These are phyloP conservation scores for Gila robusta DNA, from an alignment of 2,797 vertebrate species.

Conservation along the genomic window DNA sequence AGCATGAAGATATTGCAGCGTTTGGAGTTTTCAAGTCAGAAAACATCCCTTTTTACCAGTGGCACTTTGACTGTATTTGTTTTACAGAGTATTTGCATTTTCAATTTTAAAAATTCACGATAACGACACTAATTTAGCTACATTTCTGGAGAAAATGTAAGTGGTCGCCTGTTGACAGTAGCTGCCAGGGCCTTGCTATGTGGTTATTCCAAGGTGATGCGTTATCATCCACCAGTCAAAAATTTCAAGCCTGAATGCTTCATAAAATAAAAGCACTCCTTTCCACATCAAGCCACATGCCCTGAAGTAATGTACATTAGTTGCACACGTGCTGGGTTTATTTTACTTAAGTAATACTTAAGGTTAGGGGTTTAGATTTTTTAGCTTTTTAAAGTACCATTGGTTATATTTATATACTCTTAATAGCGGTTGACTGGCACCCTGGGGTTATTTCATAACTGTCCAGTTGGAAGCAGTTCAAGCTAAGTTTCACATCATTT, in stretches of 20 bases:
- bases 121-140: not conserved
- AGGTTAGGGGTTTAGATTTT: not conserved
- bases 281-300: not conserved
- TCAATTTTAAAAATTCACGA: not conserved
- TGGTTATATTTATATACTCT: not conserved
- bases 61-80: not conserved
- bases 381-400: not conserved
- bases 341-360: not conserved
- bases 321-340: not conserved
- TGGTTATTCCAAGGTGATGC: not conserved
- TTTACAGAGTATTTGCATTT: not conserved
- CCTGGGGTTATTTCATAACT: not conserved
- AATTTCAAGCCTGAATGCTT: not conserved
- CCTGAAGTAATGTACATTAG: not conserved
- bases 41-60: not conserved
- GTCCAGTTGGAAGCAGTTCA: constrained; percentile 13
- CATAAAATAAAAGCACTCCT: not conserved
- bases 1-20: not conserved
- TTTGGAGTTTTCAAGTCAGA: not conserved
- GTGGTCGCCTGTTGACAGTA: not conserved
- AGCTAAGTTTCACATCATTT: not conserved
- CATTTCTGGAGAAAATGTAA: not conserved
- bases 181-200: not conserved
- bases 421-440: not conserved
- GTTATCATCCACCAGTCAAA: not conserved